phyloP scores from a whole-genome alignment of 1,140 invertebrate species.

The Antheraea pernyi region DNA sequence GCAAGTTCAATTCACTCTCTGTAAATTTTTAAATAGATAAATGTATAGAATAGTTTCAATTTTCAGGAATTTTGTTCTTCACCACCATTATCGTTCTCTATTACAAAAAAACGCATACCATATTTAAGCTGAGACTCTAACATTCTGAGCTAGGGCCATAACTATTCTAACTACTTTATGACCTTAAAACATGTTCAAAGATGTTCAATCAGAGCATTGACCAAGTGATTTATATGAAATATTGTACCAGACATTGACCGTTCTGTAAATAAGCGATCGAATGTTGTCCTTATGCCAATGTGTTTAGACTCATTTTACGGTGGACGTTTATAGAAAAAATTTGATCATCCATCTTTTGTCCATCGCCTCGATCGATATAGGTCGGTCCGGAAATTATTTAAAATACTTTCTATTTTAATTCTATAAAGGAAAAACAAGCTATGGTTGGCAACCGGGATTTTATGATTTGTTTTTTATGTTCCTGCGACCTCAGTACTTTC shows the following conservation, averaged over 20 bases:
- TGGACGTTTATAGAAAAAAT: constrained; percentile 21
- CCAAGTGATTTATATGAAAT: constrained; percentile 13
- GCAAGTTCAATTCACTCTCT: too few species aligned
- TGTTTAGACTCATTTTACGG: constrained; percentile 24
- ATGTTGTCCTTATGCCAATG: constrained; percentile 14
- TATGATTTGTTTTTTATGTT: constrained; percentile 10
- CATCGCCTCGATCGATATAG: constrained; percentile 53
- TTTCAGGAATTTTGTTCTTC: too few species aligned
- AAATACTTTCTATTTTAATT: constrained; percentile 50
- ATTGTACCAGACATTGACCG: constrained; percentile 9
- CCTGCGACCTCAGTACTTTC: constrained; percentile 8
- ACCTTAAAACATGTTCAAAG: constrained; percentile 8
- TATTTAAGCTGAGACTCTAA: too few species aligned
- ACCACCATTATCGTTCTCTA: too few species aligned
- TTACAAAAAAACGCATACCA: too few species aligned
- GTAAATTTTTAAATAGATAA: too few species aligned
- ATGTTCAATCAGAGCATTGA: constrained; percentile 7
- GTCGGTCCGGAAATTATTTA: constrained; percentile 55
- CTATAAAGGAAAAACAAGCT: constrained; percentile 40
- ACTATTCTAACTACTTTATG: background rate
- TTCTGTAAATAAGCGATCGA: constrained; percentile 7
- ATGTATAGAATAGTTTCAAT: too few species aligned
- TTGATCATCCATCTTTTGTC: constrained; percentile 48
- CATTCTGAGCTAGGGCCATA: too few species aligned
- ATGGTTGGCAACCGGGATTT: constrained; percentile 9